Conservation (phyloP, 2,113 vertebrate genomes). For the Cygnus atratus region DNA sequence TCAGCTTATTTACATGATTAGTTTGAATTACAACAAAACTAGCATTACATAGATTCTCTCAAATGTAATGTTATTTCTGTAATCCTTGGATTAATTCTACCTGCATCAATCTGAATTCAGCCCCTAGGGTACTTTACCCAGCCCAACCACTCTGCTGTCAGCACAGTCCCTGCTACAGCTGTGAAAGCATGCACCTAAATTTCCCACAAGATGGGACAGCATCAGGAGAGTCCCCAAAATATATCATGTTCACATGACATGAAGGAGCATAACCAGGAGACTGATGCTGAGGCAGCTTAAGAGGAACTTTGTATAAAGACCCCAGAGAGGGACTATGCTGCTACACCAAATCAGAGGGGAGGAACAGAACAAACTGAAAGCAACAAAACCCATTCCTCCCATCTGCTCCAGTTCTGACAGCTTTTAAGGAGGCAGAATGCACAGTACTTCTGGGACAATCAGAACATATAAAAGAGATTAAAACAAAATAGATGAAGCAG, state of each 20-base stretch:
- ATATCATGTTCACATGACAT: fast-evolving
- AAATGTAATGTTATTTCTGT: background rate
- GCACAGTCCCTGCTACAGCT: background rate
- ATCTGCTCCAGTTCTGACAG: background rate
- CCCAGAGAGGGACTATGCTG: fast-evolving
- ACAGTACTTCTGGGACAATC: fast-evolving
- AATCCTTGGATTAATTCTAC: background rate
- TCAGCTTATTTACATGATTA: background rate
- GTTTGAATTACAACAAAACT: background rate
- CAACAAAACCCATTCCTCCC: background rate
- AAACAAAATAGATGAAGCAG: background rate
- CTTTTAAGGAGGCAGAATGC: background rate
- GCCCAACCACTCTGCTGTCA: background rate
- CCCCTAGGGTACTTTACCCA: background rate
- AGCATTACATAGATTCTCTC: background rate
- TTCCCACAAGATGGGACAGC: background rate
- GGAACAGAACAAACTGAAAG: background rate
- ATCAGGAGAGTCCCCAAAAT: background rate
- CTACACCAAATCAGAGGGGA: background rate
- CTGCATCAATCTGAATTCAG: background rate
- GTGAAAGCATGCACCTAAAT: background rate
- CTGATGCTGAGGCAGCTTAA: background rate
- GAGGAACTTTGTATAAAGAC: background rate
- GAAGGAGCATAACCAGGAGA: background rate
- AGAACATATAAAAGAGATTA: background rate